Base-by-base conservation (phyloP, 23 tunicate genomes). In the Diplosoma virens region DNA sequence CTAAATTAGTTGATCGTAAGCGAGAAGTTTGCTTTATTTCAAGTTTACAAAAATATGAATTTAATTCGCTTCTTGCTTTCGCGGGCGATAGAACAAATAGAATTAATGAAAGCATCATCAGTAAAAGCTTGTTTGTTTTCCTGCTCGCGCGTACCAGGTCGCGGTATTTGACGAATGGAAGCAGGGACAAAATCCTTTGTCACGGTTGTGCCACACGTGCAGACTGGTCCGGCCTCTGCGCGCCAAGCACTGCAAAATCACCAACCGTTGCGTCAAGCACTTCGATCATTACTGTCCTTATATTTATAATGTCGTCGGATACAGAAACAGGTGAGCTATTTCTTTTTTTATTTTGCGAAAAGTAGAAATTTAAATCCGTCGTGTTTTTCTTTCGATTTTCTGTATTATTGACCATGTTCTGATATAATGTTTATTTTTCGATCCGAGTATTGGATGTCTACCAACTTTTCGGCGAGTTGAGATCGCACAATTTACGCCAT, bases 241-340 rank as follows among this genome's bases (percentile, higher is more conserved):
- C 23, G 93, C 96, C 35, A 95, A 95, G 47, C 99, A 95, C 76
- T 95, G 99, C 54, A 59, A 87, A n/a, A 65, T 95, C 14, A 84
- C 93, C 14, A 95, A 95, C 72, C 80, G 99, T 33, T 95, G 99
- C 71, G 96, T 95, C 29, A 89, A 89, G 63, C 96, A 85, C 18
- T 95, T 95, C 54, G 99, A 95, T 54, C 99, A 95, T 67, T 92
- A 95, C 37, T 95, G 99, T 58, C 97, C 99, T 14, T 95, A 95
- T 66, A 81, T 95, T 1, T 92, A 86, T 76, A 95, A 86, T 60
- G 87, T 76, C 0, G 84, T 95, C 32, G 99, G 99, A 11, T 95
- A 84, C 59, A 69, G 80, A 71, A 95, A 89, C 82, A 80, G 93
- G 90, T 89, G 31, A 32, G 60, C 30, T 61, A 4, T 28, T 61